Percentiles rank a stretch among this genome's conserved stretches.
Evolutionary conservation across 2,888 invertebrate species (phyloP).

Genomic region (Standfussiana lucernea): DNA sequence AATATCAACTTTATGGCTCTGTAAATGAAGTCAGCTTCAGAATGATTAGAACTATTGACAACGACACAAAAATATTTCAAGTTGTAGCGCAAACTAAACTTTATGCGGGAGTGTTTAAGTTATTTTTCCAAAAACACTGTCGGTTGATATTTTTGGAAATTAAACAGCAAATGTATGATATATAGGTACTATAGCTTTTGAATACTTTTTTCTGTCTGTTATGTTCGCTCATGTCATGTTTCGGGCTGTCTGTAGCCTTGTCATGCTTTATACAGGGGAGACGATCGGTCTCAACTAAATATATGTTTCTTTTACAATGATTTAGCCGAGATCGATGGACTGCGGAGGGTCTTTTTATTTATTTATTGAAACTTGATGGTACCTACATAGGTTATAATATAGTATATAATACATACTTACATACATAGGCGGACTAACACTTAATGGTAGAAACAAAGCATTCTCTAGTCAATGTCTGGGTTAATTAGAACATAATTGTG

Average conservation of each 20-base stretch:
- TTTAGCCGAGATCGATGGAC: background rate
- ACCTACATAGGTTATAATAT: no score
- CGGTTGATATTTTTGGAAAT: background rate
- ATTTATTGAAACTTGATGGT: background rate
- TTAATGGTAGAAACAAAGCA: background rate
- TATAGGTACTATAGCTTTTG: conserved; percentile 10
- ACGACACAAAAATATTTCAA: background rate
- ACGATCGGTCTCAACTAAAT: background rate
- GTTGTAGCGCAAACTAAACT: background rate
- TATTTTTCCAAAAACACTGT: background rate
- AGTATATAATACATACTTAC: no score
- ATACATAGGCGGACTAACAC: no score
- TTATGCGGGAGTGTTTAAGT: background rate
- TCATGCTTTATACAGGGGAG: conserved; percentile 14
- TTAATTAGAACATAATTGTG: background rate
- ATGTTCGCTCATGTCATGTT: conserved; percentile 14
- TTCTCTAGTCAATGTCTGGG: background rate
- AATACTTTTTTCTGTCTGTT: conserved; percentile 28
- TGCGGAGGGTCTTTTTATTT: background rate
- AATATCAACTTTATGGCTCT: background rate
- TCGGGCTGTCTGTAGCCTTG: conserved; percentile 39
- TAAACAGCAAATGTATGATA: background rate
- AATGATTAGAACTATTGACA: background rate
- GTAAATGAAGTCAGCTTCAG: background rate
- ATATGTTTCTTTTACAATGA: background rate